phyloP scores from a whole-genome alignment of 2,113 vertebrate genomes.

The Podarcis raffonei region DNA sequence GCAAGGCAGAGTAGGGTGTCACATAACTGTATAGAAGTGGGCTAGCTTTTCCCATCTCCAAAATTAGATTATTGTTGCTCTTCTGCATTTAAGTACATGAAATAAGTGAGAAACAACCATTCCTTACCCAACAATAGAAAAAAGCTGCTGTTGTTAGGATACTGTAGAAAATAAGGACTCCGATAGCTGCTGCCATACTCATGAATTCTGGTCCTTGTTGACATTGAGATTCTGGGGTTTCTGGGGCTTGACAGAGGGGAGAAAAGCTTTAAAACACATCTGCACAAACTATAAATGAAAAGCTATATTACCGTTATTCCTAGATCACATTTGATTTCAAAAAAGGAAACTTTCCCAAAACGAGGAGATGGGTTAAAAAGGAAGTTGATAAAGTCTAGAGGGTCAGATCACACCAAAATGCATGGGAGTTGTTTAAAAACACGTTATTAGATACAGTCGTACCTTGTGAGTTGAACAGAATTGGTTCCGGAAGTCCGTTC shows the following conservation, averaged over 20 bases:
- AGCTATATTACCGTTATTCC: no score
- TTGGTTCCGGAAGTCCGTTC: no score
- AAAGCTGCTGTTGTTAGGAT: slow-evolving; percentile 65
- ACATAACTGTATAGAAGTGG: accelerated
- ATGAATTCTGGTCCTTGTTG: slow-evolving; percentile 23
- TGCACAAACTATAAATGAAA: background rate
- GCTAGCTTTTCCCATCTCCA: background rate
- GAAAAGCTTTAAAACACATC: slow-evolving; percentile 43
- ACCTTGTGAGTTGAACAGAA: no score
- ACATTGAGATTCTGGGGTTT: slow-evolving; percentile 28
- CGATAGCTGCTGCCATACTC: slow-evolving; percentile 58
- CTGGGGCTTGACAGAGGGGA: slow-evolving; percentile 1
- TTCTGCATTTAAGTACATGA: background rate
- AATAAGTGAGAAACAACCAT: slow-evolving; percentile 5
- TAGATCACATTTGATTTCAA: no score
- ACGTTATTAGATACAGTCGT: no score
- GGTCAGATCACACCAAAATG: no score
- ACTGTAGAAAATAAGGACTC: slow-evolving; percentile 72
- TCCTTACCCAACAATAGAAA: slow-evolving; percentile 77
- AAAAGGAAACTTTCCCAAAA: no score
- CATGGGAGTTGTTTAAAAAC: no score
- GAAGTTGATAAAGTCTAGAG: no score
- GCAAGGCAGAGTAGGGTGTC: background rate
- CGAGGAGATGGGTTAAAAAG: no score
- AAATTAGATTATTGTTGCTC: background rate